Percentiles rank a stretch among this genome's conserved stretches.
These are phyloP conservation scores for Chaenogobius annularis DNA, from an alignment of 2,113 vertebrate genomes.

Conservation along the genomic window DNA sequence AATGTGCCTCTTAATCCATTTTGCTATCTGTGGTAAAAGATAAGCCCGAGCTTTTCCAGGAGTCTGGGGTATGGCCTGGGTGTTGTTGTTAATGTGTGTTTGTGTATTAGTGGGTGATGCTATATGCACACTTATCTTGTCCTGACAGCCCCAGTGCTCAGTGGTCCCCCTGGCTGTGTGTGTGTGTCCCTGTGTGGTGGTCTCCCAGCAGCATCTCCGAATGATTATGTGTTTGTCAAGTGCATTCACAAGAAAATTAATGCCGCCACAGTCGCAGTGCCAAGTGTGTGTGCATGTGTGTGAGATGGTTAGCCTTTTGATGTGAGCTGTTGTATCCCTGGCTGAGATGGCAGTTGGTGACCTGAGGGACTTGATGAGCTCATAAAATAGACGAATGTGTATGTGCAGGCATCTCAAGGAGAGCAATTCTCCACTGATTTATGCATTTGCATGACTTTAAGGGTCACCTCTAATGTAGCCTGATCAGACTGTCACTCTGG, in stretches of 20 bases:
- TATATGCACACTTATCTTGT: conserved; percentile 76
- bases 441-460: conserved; percentile 56
- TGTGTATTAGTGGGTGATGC: conserved; percentile 37
- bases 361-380: conserved; percentile 78
- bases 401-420: conserved; percentile 40
- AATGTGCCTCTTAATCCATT: conserved; percentile 78
- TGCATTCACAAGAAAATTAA: conserved; percentile 78
- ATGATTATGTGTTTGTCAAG: conserved; percentile 78
- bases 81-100: conserved; percentile 53
- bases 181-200: conserved; percentile 60
- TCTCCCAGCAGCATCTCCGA: conserved; percentile 61
- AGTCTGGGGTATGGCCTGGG: conserved; percentile 58
- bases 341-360: conserved; percentile 74
- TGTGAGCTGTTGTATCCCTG: conserved; percentile 71
- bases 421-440: conserved; percentile 51
- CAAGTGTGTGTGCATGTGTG: conserved; percentile 47
- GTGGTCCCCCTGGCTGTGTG: conserved; percentile 70
- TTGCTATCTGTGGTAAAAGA: conserved; percentile 75
- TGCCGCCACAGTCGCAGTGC: conserved; percentile 62
- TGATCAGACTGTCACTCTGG: conserved; percentile 40
- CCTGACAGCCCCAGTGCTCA: conserved; percentile 73
- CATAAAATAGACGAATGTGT: conserved; percentile 71
- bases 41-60: conserved; percentile 73
- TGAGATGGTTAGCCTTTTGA: conserved; percentile 70
- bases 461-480: conserved; percentile 46